These are phyloP conservation scores for Drosophila kambysellisi DNA, from an alignment of 2,888 invertebrate species.

Conservation along the genomic window DNA sequence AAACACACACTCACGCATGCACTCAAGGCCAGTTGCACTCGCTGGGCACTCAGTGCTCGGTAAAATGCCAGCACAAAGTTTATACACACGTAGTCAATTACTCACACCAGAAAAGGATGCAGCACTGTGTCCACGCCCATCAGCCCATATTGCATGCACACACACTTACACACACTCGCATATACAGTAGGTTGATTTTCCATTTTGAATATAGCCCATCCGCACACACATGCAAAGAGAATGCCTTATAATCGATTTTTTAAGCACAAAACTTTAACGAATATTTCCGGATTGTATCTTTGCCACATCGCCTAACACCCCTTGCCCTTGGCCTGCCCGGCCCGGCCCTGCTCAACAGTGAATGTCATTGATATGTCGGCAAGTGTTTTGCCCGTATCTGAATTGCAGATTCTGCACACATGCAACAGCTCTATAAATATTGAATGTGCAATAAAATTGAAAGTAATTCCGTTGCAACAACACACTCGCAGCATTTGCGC, in stretches of 20 bases:
- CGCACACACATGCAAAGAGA: constrained; percentile 18
- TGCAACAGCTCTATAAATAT: constrained; percentile 62
- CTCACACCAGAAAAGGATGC: constrained; percentile 62
- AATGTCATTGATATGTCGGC: constrained; percentile 41
- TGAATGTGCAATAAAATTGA: constrained; percentile 62
- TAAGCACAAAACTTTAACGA: constrained; percentile 51
- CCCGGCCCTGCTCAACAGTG: background rate
- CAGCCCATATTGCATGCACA: constrained; percentile 27
- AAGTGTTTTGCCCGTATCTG: constrained; percentile 34
- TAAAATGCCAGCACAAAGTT: constrained; percentile 76
- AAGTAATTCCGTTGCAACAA: constrained; percentile 58
- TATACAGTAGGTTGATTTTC: constrained; percentile 25
- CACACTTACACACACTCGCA: constrained; percentile 17
- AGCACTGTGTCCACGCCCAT: constrained; percentile 27
- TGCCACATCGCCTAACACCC: background rate
- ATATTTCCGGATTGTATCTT: constrained; percentile 31
- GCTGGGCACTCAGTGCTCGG: constrained; percentile 51
- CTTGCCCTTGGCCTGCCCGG: too few relatives aligned
- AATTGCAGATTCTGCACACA: constrained; percentile 15
- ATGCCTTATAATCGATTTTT: constrained; percentile 60
- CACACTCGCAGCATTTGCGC: constrained; percentile 17
- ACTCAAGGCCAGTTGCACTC: constrained; percentile 60
- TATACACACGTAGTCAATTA: constrained; percentile 80
- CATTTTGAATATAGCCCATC: constrained; percentile 21
- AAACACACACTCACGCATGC: constrained; percentile 7